Evolutionary conservation across 2,113 vertebrate genomes (phyloP).

Genomic region (Empidonax traillii): DNA sequence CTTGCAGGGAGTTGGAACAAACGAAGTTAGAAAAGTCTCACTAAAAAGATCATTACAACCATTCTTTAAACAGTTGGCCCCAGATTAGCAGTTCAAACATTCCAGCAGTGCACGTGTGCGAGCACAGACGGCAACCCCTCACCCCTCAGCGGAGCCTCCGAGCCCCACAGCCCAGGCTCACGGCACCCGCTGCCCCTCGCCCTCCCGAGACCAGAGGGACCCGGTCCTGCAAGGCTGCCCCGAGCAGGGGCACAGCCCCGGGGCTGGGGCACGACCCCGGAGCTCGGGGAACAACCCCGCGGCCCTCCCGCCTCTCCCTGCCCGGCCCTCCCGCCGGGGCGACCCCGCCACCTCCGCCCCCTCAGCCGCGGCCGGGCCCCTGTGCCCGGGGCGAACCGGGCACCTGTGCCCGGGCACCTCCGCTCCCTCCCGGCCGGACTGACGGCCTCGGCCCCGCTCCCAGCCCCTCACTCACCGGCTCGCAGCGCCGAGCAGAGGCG

Average conservation of each 20-base stretch:
- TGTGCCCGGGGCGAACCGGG: no score
- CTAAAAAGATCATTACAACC: neutral
- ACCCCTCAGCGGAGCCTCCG: neutral
- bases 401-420: no score
- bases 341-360: neutral
- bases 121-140: neutral
- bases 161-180: accelerated
- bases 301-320: no score
- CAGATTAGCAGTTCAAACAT: accelerated
- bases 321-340: no score
- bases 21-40: neutral
- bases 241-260: neutral
- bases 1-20: neutral
- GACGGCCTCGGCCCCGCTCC: no score
- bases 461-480: neutral
- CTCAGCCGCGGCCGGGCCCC: neutral
- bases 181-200: neutral
- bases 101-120: accelerated
- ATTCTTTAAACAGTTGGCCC: accelerated
- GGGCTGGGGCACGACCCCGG: neutral
- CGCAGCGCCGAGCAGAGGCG: neutral
- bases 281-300: neutral
- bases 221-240: neutral
- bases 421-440: neutral
- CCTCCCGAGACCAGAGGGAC: neutral